phyloP scores from a whole-genome alignment of 92 coral and sea anemone species.

The Isaurus tuberculatus region DNA sequence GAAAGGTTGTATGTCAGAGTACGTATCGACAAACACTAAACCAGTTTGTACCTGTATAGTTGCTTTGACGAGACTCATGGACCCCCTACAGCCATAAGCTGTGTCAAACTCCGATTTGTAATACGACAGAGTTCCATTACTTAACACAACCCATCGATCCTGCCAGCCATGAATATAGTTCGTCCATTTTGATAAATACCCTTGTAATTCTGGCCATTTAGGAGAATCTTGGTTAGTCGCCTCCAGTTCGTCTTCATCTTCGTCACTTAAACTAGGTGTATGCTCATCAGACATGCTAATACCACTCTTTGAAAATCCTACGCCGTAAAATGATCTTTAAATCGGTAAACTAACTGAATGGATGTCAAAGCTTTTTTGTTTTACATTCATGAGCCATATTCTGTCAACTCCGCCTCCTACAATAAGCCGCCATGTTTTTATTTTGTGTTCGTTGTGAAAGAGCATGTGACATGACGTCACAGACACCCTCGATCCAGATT shows the following conservation, averaged over 20 bases:
- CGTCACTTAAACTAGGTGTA: conserved; percentile 93
- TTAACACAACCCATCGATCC: conserved; percentile 95
- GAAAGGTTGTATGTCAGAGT: not conserved
- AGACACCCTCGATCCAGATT: conserved; percentile 41
- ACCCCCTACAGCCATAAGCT: conserved; percentile 97
- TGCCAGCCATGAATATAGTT: conserved; percentile 99
- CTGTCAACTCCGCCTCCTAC: conserved; percentile 73
- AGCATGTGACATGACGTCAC: conserved; percentile 51
- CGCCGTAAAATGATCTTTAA: conserved; percentile 1
- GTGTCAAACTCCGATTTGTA: conserved; percentile 95
- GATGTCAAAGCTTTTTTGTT: conserved; percentile 6
- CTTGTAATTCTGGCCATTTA: conserved; percentile 83
- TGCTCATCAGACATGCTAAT: conserved; percentile 97
- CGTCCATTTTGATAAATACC: conserved; percentile 97
- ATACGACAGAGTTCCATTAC: conserved; percentile 92
- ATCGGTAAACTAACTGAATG: conserved; percentile 16
- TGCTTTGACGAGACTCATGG: conserved; percentile 96
- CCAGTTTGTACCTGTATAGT: conserved; percentile 74
- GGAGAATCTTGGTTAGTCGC: conserved; percentile 65
- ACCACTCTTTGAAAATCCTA: conserved; percentile 60
- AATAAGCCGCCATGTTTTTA: conserved; percentile 76
- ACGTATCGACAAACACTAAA: not conserved
- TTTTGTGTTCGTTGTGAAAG: conserved; percentile 71
- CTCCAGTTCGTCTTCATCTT: conserved; percentile 92
- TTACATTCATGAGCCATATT: conserved; percentile 8